These are phyloP conservation scores for Sander vitreus DNA, from an alignment of 2,113 vertebrate species.

Conservation along the genomic window DNA sequence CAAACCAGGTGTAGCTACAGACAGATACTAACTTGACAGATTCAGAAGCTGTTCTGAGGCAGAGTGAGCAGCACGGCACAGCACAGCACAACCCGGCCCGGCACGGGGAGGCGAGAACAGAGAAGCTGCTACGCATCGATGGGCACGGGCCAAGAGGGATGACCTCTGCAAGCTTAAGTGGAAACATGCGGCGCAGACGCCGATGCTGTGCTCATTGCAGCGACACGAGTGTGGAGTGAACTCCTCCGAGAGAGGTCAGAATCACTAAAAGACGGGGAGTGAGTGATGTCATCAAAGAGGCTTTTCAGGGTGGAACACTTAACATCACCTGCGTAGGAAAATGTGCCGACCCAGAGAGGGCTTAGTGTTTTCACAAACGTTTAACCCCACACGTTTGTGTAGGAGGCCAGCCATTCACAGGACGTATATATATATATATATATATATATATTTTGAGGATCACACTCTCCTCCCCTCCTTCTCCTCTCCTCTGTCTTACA, in stretches of 20 bases:
- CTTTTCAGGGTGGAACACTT: constrained; percentile 68
- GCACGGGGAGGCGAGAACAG: constrained; percentile 32
- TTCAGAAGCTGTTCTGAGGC: constrained; percentile 41
- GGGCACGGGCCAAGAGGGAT: constrained; percentile 32
- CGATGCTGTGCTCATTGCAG: constrained; percentile 4
- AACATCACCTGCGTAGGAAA: constrained; percentile 76
- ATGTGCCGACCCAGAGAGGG: constrained; percentile 57
- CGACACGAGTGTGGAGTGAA: constrained; percentile 33
- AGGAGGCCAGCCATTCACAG: constrained; percentile 37
- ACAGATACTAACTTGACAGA: constrained; percentile 60
- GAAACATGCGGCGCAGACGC: constrained; percentile 46
- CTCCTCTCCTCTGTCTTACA: constrained; percentile 13
- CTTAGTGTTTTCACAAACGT: constrained; percentile 72
- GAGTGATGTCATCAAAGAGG: constrained; percentile 71
- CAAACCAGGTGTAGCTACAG: constrained; percentile 61
- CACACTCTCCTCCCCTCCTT: constrained; percentile 4
- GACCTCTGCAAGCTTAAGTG: constrained; percentile 46
- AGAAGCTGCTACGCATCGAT: constrained; percentile 40
- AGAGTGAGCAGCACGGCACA: neutral
- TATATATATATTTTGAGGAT: neutral
- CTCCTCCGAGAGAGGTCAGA: constrained; percentile 48
- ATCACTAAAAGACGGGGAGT: constrained; percentile 26
- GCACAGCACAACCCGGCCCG: neutral
- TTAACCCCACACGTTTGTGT: constrained; percentile 62
- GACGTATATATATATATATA: constrained; percentile 1